A percentile compares a stretch with the other conserved stretches of the same genome.
These are phyloP conservation scores for Notoglanidium macrostoma DNA, from an alignment of 2,797 vertebrate species.

Conservation along the genomic window DNA sequence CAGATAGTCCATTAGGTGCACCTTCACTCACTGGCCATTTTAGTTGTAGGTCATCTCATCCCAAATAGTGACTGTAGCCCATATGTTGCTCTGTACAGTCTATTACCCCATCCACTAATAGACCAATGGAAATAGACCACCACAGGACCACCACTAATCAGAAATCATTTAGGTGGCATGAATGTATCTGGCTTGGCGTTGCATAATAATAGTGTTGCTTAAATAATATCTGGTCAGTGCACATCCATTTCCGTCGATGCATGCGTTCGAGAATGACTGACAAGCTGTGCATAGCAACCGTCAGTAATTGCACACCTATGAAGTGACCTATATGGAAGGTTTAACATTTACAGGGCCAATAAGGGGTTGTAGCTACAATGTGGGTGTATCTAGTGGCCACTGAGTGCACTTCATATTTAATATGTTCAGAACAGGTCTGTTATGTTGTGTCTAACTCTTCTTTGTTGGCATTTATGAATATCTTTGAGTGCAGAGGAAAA, in stretches of 20 bases:
- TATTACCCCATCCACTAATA: neutral
- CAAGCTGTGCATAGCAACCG: neutral
- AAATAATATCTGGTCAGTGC: neutral
- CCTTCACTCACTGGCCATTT: too few species aligned
- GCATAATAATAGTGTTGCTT: conserved; percentile 2
- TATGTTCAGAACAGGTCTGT: neutral
- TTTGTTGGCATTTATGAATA: neutral
- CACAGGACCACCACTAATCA: neutral
- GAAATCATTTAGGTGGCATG: too few species aligned
- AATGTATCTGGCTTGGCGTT: neutral
- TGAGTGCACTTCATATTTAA: conserved; percentile 4
- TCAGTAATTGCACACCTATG: neutral
- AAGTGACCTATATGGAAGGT: neutral
- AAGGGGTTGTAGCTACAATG: neutral
- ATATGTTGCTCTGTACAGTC: neutral
- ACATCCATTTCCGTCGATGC: neutral
- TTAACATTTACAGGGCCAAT: neutral
- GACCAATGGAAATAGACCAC: neutral
- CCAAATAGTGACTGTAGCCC: neutral
- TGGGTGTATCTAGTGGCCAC: conserved; percentile 13
- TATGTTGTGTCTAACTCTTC: neutral
- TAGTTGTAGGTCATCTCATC: neutral
- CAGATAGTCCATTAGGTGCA: neutral
- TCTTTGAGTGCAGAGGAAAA: neutral
- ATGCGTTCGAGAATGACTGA: neutral